Base-by-base conservation (phyloP, 2,888 invertebrate genomes). In the Thymelicus lineola region DNA sequence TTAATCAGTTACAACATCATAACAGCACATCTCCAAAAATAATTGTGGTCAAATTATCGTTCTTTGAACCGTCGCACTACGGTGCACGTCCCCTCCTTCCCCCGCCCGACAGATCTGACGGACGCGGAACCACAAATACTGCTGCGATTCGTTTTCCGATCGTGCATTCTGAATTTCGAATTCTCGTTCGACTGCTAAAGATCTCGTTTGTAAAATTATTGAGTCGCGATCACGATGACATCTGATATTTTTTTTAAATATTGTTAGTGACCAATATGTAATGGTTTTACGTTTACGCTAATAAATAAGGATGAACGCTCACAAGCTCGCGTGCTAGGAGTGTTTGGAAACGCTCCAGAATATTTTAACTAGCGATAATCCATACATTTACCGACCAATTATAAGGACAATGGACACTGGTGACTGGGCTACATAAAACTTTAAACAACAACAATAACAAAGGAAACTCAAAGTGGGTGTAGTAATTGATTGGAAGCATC, bases 111-210 rank as follows among this genome's bases (percentile, higher is more conserved):
- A 45, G 36, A 58, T 46, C 59, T 59, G 66, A 66, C 66, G 65
- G 36, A 17, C 35, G 59, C 46, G 59, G 17, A 66, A 66, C 66
- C 66, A 59, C 66, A 59, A 66, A 66, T 59, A 59, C 48, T 48
- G 58, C 66, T 59, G 17, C 58, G 59, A 59, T 58, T 48, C 59
- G 48, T 66, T 66, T 66, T 66, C 59, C 66, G 66, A 50, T 50
- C 59, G 42, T 48, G 59, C 58, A 58, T 35, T 66, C 58, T 35
- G 65, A 57, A 66, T 58, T 58, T 12, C 58, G 58, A 57, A 64
- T 46, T 14, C 48, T 12, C 12, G 42, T 10, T 42, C 42, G 17
- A 50, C 15, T 15, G 48, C 14, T 50, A 17, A 50, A 50, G 15
- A 17, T 7, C 48, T 50, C 17, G 48, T 50, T 17, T 50, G 17